Evolutionary conservation across 2,113 vertebrate species (phyloP).

Genomic region (Planiliza haematocheilus): DNA sequence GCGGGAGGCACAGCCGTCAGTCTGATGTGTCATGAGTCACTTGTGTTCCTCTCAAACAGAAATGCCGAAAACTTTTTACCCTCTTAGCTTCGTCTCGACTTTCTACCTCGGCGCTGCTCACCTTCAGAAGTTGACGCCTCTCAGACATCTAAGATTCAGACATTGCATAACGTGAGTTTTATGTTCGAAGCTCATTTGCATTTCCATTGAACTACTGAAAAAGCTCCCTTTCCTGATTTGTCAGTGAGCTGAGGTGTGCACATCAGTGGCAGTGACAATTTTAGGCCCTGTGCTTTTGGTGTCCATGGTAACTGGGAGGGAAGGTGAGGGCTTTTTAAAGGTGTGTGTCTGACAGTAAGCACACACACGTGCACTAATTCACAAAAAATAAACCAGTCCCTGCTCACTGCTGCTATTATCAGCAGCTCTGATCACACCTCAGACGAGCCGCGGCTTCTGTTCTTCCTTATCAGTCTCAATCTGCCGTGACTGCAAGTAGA

Average conservation of each 20-base stretch:
- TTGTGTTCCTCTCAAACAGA: slow-evolving; percentile 39
- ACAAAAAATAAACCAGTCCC: slow-evolving; percentile 43
- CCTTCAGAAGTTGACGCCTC: slow-evolving; percentile 27
- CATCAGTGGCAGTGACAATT: slow-evolving; percentile 60
- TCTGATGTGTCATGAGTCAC: slow-evolving; percentile 67
- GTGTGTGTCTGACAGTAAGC: slow-evolving; percentile 41
- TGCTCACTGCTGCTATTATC: slow-evolving; percentile 38
- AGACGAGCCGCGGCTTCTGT: slow-evolving; percentile 33
- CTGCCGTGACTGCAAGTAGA: slow-evolving; percentile 21
- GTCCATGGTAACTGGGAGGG: slow-evolving; percentile 82
- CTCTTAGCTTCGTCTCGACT: slow-evolving; percentile 1
- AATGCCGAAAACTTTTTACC: slow-evolving; percentile 47
- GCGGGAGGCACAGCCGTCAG: slow-evolving; percentile 45
- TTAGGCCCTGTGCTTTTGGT: slow-evolving; percentile 72
- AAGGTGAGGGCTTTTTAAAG: slow-evolving; percentile 71
- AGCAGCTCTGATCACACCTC: slow-evolving; percentile 38
- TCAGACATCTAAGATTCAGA: slow-evolving; percentile 25
- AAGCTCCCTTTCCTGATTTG: slow-evolving; percentile 52
- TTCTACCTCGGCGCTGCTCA: slow-evolving; percentile 12
- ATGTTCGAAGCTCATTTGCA: slow-evolving; percentile 39
- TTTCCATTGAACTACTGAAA: slow-evolving; percentile 33
- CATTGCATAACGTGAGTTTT: slow-evolving; percentile 46
- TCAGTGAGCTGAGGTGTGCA: slow-evolving; percentile 58
- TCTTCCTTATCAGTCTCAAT: slow-evolving; percentile 44
- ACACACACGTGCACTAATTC: slow-evolving; percentile 33